A percentile compares a stretch with the other conserved stretches of the same genome.
Evolutionary conservation across 2,888 invertebrate genomes (phyloP).

Genomic region (Pseudoips prasinana): DNA sequence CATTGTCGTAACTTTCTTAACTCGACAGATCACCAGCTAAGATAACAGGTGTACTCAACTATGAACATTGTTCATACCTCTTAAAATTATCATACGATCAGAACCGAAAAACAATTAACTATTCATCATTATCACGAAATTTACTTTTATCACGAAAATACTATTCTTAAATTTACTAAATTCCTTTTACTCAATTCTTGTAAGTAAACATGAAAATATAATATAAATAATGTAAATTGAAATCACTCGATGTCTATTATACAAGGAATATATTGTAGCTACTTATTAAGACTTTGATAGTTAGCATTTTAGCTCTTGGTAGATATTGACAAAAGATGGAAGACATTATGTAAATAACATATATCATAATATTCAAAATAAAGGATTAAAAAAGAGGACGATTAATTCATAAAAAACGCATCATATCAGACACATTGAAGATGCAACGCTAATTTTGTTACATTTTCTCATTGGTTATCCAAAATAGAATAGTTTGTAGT

Average conservation of each 20-base stretch:
- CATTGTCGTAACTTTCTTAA: conserved; percentile 76
- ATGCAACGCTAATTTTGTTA: conserved; percentile 25
- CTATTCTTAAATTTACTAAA: conserved; percentile 75
- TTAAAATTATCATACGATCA: conserved; percentile 76
- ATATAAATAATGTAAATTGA: conserved; percentile 32
- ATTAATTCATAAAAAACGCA: too few species aligned
- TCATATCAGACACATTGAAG: too few species aligned
- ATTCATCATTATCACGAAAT: conserved; percentile 77
- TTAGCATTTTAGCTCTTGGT: conserved; percentile 38
- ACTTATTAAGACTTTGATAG: conserved; percentile 37
- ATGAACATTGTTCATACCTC: conserved; percentile 80
- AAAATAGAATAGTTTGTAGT: conserved; percentile 40
- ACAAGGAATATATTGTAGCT: conserved; percentile 39
- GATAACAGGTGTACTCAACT: conserved; percentile 76
- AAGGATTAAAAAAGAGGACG: too few species aligned
- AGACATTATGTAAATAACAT: conserved; percentile 55
- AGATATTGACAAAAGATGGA: conserved; percentile 50
- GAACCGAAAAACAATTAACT: conserved; percentile 71
- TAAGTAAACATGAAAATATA: conserved; percentile 40
- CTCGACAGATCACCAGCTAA: conserved; percentile 77
- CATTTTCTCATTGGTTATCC: conserved; percentile 29
- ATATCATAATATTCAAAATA: conserved; percentile 34
- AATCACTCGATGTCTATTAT: conserved; percentile 41
- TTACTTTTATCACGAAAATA: conserved; percentile 79
- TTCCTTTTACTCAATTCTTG: conserved; percentile 74